Conservation (phyloP, 2,113 vertebrate species). For the Sturnus vulgaris region DNA sequence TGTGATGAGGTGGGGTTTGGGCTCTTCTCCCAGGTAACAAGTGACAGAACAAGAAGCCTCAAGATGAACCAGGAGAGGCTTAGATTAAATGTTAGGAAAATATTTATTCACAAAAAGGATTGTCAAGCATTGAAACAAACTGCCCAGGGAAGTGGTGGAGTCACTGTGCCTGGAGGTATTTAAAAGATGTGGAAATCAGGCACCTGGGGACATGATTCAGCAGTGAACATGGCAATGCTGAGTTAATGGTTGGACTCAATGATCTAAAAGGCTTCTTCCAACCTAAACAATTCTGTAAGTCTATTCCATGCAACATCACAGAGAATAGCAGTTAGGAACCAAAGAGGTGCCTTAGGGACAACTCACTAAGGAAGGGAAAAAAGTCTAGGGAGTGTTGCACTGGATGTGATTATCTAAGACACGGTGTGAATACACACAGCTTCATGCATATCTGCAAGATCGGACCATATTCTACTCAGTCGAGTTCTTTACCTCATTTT, state of each 20-base stretch:
- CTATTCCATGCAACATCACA: background rate
- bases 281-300: background rate
- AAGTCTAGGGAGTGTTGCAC: background rate
- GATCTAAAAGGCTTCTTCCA: background rate
- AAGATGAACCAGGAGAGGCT: background rate
- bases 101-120: background rate
- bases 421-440: rapidly evolving
- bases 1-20: background rate
- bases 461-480: background rate
- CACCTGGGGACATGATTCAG: background rate
- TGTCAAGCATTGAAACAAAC: background rate
- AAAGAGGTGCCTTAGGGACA: background rate
- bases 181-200: background rate
- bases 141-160: background rate
- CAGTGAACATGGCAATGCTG: background rate
- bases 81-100: background rate
- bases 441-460: background rate
- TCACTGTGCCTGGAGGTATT: background rate
- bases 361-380: background rate
- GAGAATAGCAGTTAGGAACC: background rate
- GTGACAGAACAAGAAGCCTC: background rate
- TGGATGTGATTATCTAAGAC: background rate
- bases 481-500: background rate
- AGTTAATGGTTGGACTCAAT: background rate
- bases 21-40: background rate